Conservation (phyloP, 2,797 vertebrate species). For the Parauchenoglanis ngamensis region DNA sequence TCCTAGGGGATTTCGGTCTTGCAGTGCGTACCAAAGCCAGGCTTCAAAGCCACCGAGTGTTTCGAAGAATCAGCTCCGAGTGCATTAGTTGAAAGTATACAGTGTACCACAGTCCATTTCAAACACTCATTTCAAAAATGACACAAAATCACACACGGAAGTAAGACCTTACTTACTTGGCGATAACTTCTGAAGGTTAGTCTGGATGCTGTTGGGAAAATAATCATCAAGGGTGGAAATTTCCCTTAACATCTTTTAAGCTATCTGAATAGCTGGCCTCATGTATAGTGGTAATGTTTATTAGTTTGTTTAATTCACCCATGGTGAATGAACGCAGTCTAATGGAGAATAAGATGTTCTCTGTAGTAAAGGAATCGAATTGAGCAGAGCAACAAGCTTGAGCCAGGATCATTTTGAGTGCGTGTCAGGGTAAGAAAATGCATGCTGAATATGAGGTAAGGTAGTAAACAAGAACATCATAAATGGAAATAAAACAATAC, state of each 20-base stretch:
- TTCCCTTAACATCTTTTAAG: background rate
- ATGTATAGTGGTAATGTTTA: background rate
- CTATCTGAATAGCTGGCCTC: background rate
- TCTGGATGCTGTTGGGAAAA: background rate
- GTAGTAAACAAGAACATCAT: background rate
- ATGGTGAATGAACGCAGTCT: background rate
- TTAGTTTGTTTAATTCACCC: background rate
- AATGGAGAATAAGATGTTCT: background rate
- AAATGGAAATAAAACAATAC: background rate
- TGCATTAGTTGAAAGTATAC: constrained; percentile 1
- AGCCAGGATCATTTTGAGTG: background rate
- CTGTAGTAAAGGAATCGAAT: background rate
- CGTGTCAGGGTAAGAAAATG: background rate
- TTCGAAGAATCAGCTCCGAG: background rate
- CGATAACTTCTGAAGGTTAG: background rate
- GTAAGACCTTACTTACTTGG: background rate
- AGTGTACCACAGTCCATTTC: background rate
- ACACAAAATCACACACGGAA: background rate
- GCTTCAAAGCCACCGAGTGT: background rate
- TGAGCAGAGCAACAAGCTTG: background rate
- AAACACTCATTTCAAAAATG: background rate
- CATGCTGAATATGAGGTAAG: background rate
- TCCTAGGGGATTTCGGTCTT: background rate
- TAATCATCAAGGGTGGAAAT: background rate
- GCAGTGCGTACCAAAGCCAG: background rate